Conservation (phyloP, 2,797 vertebrate genomes). For the Aldrovandia affinis region DNA sequence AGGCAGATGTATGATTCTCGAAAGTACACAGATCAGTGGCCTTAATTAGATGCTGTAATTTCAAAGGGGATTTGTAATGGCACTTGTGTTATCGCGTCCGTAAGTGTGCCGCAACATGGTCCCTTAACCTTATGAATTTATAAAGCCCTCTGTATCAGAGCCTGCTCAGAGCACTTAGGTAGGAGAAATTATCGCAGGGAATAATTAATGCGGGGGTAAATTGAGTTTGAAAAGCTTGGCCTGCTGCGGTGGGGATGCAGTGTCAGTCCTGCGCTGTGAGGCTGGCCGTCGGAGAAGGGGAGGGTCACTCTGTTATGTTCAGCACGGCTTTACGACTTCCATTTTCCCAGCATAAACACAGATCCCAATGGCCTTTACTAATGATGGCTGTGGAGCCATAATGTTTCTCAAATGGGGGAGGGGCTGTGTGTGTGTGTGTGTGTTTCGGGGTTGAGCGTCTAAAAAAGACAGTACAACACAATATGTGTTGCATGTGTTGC, state of each 20-base stretch:
- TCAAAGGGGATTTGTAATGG: slow-evolving; percentile 65
- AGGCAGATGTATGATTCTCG: slow-evolving; percentile 64
- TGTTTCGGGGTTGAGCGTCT: background rate
- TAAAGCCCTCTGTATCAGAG: slow-evolving; percentile 62
- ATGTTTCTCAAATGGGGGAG: slow-evolving; percentile 63
- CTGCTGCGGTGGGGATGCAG: slow-evolving; percentile 53
- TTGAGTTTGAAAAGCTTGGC: slow-evolving; percentile 70
- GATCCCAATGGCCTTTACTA: slow-evolving; percentile 68
- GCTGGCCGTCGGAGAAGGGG: slow-evolving; percentile 61
- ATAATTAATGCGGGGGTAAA: slow-evolving; percentile 74
- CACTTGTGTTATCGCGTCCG: slow-evolving; percentile 61
- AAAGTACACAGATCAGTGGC: slow-evolving; percentile 60
- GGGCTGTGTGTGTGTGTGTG: slow-evolving; percentile 31
- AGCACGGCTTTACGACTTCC: slow-evolving; percentile 72
- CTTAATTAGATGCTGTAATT: slow-evolving; percentile 58
- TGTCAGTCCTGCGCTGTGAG: slow-evolving; percentile 64
- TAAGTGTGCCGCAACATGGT: slow-evolving; percentile 63
- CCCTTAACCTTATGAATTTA: slow-evolving; percentile 67
- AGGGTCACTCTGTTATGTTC: slow-evolving; percentile 73
- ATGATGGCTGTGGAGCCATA: slow-evolving; percentile 65
- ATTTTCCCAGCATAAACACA: slow-evolving; percentile 67
- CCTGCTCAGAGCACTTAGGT: slow-evolving; percentile 65
- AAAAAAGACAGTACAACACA: background rate
- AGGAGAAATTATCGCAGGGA: slow-evolving; percentile 50
- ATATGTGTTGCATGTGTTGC: no score